These are phyloP conservation scores for Penaeus japonicus DNA, from an alignment of 1,140 invertebrate genomes.

Conservation along the genomic window DNA sequence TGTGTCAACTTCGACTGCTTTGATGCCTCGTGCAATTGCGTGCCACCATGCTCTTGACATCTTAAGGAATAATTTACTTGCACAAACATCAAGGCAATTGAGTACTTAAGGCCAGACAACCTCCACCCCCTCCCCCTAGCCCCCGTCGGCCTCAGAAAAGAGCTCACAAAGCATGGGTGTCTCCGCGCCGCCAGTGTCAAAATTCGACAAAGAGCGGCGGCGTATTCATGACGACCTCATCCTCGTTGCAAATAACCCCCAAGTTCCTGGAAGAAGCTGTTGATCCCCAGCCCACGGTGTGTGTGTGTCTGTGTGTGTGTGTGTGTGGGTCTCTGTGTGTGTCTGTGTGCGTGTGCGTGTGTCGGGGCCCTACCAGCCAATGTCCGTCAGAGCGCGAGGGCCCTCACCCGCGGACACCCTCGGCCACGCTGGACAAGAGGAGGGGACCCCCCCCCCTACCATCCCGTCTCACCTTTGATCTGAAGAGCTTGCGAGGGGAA, in stretches of 20 bases:
- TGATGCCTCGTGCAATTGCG: too few species aligned
- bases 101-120: not conserved
- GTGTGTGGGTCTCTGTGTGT: too few species aligned
- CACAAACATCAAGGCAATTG: not conserved
- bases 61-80: conserved; percentile 3
- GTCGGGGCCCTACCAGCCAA: conserved; percentile 12
- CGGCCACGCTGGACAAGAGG: conserved; percentile 33
- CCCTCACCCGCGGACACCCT: conserved; percentile 29
- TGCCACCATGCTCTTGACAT: not conserved
- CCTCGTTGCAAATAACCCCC: conserved; percentile 25
- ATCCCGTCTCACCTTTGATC: conserved; percentile 31
- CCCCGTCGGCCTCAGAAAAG: too few species aligned
- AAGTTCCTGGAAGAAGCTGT: conserved; percentile 12
- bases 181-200: too few species aligned
- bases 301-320: not conserved
- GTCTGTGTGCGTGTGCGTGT: too few species aligned
- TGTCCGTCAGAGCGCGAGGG: conserved; percentile 33
- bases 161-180: too few species aligned
- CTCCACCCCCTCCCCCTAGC: too few species aligned
- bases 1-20: too few species aligned
- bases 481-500: not conserved
- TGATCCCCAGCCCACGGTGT: too few species aligned
- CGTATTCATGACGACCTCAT: too few species aligned
- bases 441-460: not conserved
- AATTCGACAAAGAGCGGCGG: too few species aligned